A percentile compares a stretch with the other conserved stretches of the same genome.
Evolutionary conservation across 2,888 invertebrate species (phyloP).

Genomic region (Andrena marginata): DNA sequence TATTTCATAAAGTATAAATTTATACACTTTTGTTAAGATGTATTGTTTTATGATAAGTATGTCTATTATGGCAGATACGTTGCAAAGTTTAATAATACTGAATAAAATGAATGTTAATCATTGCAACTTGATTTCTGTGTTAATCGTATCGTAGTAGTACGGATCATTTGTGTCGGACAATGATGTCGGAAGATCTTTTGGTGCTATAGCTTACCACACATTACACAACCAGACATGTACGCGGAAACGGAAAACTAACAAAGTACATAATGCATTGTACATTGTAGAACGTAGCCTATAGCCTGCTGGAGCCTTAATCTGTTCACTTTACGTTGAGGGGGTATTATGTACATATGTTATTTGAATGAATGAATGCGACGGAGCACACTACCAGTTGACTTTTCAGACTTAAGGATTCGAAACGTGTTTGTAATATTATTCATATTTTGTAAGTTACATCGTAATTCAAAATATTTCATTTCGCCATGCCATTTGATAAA

Average conservation of each 20-base stretch:
- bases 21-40: constrained; percentile 78
- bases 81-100: constrained; percentile 74
- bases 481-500: constrained; percentile 63
- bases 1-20: constrained; percentile 76
- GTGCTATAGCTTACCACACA: constrained; percentile 84
- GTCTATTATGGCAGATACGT: constrained; percentile 75
- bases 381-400: constrained; percentile 79
- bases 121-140: constrained; percentile 72
- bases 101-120: constrained; percentile 72
- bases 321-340: constrained; percentile 83
- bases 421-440: constrained; percentile 79
- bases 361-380: constrained; percentile 81
- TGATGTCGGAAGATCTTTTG: constrained; percentile 77
- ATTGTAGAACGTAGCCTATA: constrained; percentile 85
- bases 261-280: constrained; percentile 84
- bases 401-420: constrained; percentile 77
- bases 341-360: constrained; percentile 85
- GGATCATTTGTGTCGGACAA: constrained; percentile 65
- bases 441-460: constrained; percentile 79
- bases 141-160: constrained; percentile 64
- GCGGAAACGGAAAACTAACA: constrained; percentile 75
- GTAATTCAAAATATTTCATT: constrained; percentile 74
- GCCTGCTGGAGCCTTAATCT: constrained; percentile 85
- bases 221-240: constrained; percentile 84
- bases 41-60: constrained; percentile 78